These are phyloP conservation scores for Hippocampus comes DNA, from an alignment of 2,113 vertebrate genomes.

Conservation along the genomic window DNA sequence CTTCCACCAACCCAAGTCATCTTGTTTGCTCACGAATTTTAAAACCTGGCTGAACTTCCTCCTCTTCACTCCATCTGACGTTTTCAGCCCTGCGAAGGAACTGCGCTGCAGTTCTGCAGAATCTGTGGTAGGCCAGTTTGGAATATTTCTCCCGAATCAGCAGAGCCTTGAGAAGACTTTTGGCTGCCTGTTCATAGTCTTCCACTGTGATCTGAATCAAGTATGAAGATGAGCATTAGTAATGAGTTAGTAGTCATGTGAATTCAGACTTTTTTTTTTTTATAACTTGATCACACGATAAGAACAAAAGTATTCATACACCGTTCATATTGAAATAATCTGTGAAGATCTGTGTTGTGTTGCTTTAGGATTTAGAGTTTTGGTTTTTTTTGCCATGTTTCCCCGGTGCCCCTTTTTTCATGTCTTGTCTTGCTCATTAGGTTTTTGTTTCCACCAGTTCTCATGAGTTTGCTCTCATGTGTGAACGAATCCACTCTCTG, in stretches of 20 bases:
- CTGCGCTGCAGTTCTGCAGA: slow-evolving; percentile 83
- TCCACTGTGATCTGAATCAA: slow-evolving; percentile 86
- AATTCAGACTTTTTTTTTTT: too few relatives aligned
- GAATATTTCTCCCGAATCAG: slow-evolving; percentile 91
- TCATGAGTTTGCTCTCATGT: too few relatives aligned
- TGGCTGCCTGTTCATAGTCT: slow-evolving; percentile 91
- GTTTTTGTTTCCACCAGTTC: too few relatives aligned
- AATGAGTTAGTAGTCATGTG: neutral
- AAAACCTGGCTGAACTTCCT: slow-evolving; percentile 86
- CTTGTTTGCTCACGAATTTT: neutral
- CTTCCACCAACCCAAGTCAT: neutral
- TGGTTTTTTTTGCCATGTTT: too few relatives aligned
- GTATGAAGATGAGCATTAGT: neutral
- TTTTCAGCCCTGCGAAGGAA: slow-evolving; percentile 78
- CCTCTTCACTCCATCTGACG: slow-evolving; percentile 75
- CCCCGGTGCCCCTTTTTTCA: too few relatives aligned
- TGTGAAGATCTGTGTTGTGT: too few relatives aligned
- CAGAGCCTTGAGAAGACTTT: slow-evolving; percentile 85
- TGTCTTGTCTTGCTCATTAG: too few relatives aligned
- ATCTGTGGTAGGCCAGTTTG: slow-evolving; percentile 87
- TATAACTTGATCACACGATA: too few relatives aligned
- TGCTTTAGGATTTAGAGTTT: too few relatives aligned
- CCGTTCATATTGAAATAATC: too few relatives aligned
- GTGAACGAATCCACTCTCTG: too few relatives aligned
- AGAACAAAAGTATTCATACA: too few relatives aligned